A percentile compares a stretch with the other conserved stretches of the same genome.
These are phyloP conservation scores for Pseudopodoces humilis DNA, from an alignment of 2,113 vertebrate species.

Conservation along the genomic window DNA sequence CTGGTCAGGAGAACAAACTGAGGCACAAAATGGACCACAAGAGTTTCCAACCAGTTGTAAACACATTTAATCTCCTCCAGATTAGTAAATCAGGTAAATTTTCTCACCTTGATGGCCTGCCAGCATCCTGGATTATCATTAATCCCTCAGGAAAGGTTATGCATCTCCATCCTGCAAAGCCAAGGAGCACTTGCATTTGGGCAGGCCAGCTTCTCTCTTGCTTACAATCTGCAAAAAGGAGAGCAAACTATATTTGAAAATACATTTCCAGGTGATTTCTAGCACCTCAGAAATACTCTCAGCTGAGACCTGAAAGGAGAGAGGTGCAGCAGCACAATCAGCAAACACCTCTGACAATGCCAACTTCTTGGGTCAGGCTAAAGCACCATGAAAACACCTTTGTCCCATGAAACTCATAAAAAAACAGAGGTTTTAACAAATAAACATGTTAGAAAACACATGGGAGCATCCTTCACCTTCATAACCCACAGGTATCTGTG, in stretches of 20 bases:
- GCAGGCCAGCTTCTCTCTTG: not conserved
- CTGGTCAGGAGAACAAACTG: not conserved
- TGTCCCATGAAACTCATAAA: not conserved
- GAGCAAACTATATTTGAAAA: not conserved
- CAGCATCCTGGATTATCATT: not conserved
- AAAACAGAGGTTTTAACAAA: not conserved
- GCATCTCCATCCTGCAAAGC: not conserved
- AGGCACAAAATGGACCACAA: fast-evolving
- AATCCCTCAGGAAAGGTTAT: not conserved
- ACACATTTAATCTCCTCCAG: not conserved
- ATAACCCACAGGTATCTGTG: not conserved
- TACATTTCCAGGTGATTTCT: not conserved
- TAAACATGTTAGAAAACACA: not conserved
- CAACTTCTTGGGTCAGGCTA: not conserved
- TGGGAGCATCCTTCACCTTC: not conserved
- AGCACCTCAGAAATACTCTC: not conserved
- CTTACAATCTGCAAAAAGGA: not conserved
- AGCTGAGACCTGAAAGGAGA: not conserved
- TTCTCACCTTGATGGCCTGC: not conserved
- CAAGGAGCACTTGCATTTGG: not conserved
- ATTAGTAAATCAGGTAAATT: not conserved
- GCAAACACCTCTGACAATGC: not conserved
- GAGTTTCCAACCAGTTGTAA: not conserved
- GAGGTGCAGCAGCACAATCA: not conserved
- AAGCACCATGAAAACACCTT: not conserved